These are phyloP conservation scores for Phragmatobia fuliginosa DNA, from an alignment of 2,888 invertebrate genomes.

Conservation along the genomic window DNA sequence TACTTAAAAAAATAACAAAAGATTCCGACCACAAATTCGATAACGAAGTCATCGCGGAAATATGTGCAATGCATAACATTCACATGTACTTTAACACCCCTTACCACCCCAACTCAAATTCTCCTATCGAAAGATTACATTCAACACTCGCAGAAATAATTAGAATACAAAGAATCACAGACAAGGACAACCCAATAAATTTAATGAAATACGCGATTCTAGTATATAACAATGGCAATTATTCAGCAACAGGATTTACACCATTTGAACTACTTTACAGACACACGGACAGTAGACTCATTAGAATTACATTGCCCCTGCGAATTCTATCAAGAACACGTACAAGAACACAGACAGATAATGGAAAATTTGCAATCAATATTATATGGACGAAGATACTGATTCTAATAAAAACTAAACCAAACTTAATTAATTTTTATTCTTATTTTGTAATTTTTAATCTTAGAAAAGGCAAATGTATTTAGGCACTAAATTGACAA, in stretches of 20 bases:
- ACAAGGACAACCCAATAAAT: slow-evolving; percentile 40
- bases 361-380: too few relatives aligned
- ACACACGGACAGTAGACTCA: not conserved
- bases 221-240: not conserved
- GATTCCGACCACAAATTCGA: too few relatives aligned
- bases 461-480: too few relatives aligned
- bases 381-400: too few relatives aligned
- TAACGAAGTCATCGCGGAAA: too few relatives aligned
- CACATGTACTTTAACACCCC: not conserved
- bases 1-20: too few relatives aligned
- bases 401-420: too few relatives aligned
- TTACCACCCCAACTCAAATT: not conserved
- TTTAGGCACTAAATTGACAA: too few relatives aligned
- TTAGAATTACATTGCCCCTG: not conserved
- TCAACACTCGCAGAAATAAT: slow-evolving; percentile 37
- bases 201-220: slow-evolving; percentile 28
- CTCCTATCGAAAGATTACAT: slow-evolving; percentile 37
- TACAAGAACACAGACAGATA: not conserved
- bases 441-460: too few relatives aligned
- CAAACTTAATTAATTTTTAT: too few relatives aligned
- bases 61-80: too few relatives aligned
- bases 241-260: slow-evolving; percentile 1
- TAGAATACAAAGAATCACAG: slow-evolving; percentile 42
- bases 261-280: slow-evolving; percentile 3
- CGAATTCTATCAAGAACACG: slow-evolving; percentile 6